A percentile compares a stretch with the other conserved stretches of the same genome.
Evolutionary conservation across 2,797 vertebrate genomes (phyloP).

Genomic region (Glyptemys insculpta): DNA sequence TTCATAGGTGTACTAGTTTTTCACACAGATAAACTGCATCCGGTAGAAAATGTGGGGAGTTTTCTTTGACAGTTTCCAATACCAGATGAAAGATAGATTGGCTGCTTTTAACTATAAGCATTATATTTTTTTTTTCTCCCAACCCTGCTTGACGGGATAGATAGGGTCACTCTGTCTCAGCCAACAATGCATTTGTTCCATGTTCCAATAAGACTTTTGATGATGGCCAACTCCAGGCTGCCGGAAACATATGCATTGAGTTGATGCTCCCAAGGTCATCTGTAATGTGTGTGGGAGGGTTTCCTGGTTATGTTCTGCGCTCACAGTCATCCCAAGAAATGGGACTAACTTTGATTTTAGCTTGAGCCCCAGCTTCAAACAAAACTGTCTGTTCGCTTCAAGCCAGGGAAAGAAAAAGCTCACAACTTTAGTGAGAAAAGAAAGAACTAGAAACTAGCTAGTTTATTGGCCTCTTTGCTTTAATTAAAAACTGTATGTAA

Average conservation of each 20-base stretch:
- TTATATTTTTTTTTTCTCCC: neutral
- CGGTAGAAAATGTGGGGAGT: neutral
- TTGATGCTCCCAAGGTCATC: slow-evolving; percentile 46
- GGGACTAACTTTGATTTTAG: slow-evolving; percentile 33
- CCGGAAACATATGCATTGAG: slow-evolving; percentile 24
- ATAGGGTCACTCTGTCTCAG: neutral
- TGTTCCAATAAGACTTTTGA: slow-evolving; percentile 46
- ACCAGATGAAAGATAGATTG: neutral
- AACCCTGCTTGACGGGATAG: neutral
- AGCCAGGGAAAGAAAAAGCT: neutral
- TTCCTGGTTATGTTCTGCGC: neutral
- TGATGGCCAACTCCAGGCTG: slow-evolving; percentile 39
- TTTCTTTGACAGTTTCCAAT: neutral
- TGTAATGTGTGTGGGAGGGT: neutral
- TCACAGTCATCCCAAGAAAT: slow-evolving; percentile 59
- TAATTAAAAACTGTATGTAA: slow-evolving; percentile 44
- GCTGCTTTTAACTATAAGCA: neutral
- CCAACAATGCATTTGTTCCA: neutral
- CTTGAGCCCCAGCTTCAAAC: slow-evolving; percentile 44
- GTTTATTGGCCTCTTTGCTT: neutral
- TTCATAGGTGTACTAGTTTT: accelerated
- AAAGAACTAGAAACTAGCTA: neutral
- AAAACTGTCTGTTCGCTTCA: slow-evolving; percentile 32
- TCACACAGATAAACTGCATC: neutral
- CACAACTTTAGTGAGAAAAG: neutral